Evolutionary conservation across 35 echinoderm and acorn worm species (phyloP).

Genomic region (Strongylocentrotus purpuratus): DNA sequence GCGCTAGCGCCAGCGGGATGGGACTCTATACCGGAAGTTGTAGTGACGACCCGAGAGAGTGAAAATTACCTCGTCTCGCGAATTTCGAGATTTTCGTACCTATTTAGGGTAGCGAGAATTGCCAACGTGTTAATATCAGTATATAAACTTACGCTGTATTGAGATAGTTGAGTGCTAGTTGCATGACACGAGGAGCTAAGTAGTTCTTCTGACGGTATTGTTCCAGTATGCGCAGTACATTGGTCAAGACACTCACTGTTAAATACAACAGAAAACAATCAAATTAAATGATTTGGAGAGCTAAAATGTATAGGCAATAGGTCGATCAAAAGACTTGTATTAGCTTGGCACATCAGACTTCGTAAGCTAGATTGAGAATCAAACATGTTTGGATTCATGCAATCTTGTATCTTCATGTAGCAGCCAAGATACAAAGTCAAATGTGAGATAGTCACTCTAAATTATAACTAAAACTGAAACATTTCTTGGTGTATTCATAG

Average conservation of each 20-base stretch:
- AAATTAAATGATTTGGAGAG: background rate
- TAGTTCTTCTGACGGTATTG: conserved; percentile 81
- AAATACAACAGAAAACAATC: background rate
- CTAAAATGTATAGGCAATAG: too few species aligned
- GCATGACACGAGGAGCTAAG: conserved; percentile 83
- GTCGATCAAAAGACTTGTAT: too few species aligned
- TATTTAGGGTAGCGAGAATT: too few species aligned
- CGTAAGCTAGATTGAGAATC: background rate
- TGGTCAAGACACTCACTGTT: conserved; percentile 63
- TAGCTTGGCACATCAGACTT: background rate
- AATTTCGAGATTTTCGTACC: too few species aligned
- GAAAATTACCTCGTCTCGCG: too few species aligned
- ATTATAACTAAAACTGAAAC: too few species aligned
- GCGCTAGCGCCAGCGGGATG: too few species aligned
- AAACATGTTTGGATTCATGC: background rate
- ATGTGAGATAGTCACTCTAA: background rate
- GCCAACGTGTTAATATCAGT: too few species aligned
- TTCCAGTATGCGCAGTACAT: conserved; percentile 71
- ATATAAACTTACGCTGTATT: conserved; percentile 87
- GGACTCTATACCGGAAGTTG: too few species aligned
- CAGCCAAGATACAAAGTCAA: background rate
- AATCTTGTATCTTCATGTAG: background rate
- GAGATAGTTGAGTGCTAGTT: conserved; percentile 88
- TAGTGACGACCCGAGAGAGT: too few species aligned
- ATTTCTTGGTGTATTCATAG: too few species aligned